Conservation (phyloP, 1,140 invertebrate species). For the Tribolium castaneum region DNA sequence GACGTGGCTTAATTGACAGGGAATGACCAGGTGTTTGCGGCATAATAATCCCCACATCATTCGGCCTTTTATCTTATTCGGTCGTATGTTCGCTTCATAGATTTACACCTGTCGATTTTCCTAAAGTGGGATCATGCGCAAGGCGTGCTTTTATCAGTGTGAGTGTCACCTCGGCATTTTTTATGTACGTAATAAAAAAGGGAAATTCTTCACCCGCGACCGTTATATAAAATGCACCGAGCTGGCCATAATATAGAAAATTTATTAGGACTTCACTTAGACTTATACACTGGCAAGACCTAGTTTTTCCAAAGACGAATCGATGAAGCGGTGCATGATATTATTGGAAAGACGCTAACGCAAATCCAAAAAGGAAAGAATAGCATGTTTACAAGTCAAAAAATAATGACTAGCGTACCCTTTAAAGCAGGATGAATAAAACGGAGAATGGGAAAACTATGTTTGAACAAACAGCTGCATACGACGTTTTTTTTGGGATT, state of each 20-base stretch:
- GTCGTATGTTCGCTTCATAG: slow-evolving; percentile 13
- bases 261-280: slow-evolving; percentile 26
- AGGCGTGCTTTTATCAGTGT: slow-evolving; percentile 11
- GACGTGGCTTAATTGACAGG: slow-evolving; percentile 30
- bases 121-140: slow-evolving; percentile 11
- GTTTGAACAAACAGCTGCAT: no score
- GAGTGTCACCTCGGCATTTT: slow-evolving; percentile 5
- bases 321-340: not conserved
- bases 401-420: no score
- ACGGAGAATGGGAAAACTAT: no score
- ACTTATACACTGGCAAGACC: slow-evolving; percentile 6
- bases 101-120: slow-evolving; percentile 34
- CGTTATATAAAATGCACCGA: slow-evolving; percentile 24
- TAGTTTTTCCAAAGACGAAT: not conserved
- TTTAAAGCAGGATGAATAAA: no score
- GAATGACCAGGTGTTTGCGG: slow-evolving; percentile 32
- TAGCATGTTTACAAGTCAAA: no score
- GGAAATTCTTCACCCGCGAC: slow-evolving; percentile 12
- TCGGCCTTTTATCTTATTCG: slow-evolving; percentile 18
- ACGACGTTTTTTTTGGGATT: no score
- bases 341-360: not conserved
- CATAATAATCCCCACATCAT: slow-evolving; percentile 21
- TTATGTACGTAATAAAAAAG: slow-evolving; percentile 30
- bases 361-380: not conserved
- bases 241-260: slow-evolving; percentile 20